phyloP scores from a whole-genome alignment of 2,113 vertebrate species.

The Bubo scandiacus region DNA sequence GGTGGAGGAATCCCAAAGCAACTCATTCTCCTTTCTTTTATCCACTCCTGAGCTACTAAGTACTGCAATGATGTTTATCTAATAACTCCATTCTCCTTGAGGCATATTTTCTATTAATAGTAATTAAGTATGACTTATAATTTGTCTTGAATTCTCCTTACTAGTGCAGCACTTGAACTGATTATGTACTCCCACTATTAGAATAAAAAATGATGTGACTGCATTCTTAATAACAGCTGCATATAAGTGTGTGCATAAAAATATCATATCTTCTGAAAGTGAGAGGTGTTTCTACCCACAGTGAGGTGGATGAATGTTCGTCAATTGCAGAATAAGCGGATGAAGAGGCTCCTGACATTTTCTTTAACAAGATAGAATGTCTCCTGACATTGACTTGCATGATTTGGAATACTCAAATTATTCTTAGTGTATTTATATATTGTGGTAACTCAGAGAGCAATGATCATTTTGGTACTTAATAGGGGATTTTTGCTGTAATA shows the following conservation, averaged over 20 bases:
- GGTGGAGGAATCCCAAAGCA: slow-evolving; percentile 48
- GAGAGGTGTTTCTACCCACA: slow-evolving; percentile 55
- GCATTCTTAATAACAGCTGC: slow-evolving; percentile 71
- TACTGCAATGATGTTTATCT: slow-evolving; percentile 56
- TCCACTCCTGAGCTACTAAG: not conserved
- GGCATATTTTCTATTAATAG: slow-evolving; percentile 73
- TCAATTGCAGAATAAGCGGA: slow-evolving; percentile 43
- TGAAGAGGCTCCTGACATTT: slow-evolving; percentile 51
- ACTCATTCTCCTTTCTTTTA: slow-evolving; percentile 12
- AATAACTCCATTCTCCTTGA: slow-evolving; percentile 69
- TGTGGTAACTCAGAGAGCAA: not conserved
- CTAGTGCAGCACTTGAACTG: slow-evolving; percentile 58
- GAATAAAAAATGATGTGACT: slow-evolving; percentile 70
- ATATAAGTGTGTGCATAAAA: slow-evolving; percentile 57
- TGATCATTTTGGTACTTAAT: not conserved
- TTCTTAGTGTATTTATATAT: not conserved
- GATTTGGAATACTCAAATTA: not conserved
- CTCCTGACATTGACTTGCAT: slow-evolving; percentile 34
- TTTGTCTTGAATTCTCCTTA: slow-evolving; percentile 70
- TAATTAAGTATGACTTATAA: slow-evolving; percentile 68
- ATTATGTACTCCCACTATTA: slow-evolving; percentile 68
- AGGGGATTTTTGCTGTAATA: not conserved
- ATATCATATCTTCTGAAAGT: slow-evolving; percentile 63
- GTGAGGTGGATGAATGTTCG: slow-evolving; percentile 34
- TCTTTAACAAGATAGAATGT: not conserved